Evolutionary conservation across 2,888 invertebrate genomes (phyloP).

Genomic region (Ichneumoninae sp.): DNA sequence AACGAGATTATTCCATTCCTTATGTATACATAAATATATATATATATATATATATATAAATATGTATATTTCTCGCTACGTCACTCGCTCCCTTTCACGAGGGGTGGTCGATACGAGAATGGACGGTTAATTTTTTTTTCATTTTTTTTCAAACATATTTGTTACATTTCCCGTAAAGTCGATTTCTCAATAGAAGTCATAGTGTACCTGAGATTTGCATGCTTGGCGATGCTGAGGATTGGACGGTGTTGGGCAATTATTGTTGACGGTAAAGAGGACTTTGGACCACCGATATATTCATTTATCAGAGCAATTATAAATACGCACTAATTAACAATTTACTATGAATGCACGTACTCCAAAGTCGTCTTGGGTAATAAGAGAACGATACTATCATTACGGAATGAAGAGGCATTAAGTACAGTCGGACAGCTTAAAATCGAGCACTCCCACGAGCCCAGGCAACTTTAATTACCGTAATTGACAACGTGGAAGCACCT

Average conservation of each 20-base stretch:
- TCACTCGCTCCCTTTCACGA: constrained; percentile 21
- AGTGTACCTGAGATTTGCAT: constrained; percentile 80
- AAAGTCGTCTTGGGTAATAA: constrained; percentile 61
- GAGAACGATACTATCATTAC: constrained; percentile 44
- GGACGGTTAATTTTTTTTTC: constrained; percentile 31
- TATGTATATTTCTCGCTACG: not conserved
- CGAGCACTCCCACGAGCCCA: constrained; percentile 28
- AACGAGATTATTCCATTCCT: constrained; percentile 32
- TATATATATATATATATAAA: not conserved
- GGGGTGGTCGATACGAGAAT: constrained; percentile 22
- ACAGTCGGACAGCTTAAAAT: constrained; percentile 48
- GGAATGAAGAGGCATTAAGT: constrained; percentile 59
- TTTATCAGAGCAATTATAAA: not conserved
- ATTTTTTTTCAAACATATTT: constrained; percentile 13
- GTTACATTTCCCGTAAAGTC: constrained; percentile 38
- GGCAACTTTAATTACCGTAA: constrained; percentile 52
- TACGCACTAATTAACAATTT: not conserved
- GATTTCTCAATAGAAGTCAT: constrained; percentile 67
- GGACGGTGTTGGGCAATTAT: constrained; percentile 80
- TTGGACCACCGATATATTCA: constrained; percentile 38
- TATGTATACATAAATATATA: not conserved
- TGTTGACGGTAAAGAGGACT: constrained; percentile 61
- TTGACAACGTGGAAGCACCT: constrained; percentile 56
- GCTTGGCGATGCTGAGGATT: constrained; percentile 80
- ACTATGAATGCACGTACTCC: constrained; percentile 25